Evolutionary conservation across 2,113 vertebrate genomes (phyloP), one percentile per base, ranked within the genome.

Genomic region (Corythornis madagascariensis): DNA sequence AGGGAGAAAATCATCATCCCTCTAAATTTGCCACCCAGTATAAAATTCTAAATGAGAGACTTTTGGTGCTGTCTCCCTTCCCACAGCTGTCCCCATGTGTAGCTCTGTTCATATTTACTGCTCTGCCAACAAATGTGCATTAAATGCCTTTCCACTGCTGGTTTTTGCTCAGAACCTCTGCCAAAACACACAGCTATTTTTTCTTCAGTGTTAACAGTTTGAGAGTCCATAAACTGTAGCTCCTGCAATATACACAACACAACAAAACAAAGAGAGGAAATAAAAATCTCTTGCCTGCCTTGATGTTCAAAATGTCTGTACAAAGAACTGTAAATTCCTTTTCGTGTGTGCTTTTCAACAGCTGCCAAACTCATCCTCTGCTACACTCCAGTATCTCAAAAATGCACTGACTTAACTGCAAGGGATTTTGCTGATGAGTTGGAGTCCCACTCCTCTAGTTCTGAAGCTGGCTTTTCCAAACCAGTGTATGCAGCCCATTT

Each of bases 91-190:
- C 78, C 80, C 20, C 40, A 60, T 56, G 60, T 33, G 28, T 26
- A 70, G 31, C 65, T 82, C 40, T 80, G n/a, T 60, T 94, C 76
- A 15, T 70, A 47, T 56, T 89, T 86, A 83, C 65, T 91, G 43
- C 43, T 70, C 3, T 33, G 60, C 79, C 52, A 83, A 70, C 52
- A 85, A 78, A 70, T 40, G 25, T 56, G 19, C 47, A 83, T 75
- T 69, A 64, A 77, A 70, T 83, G 61, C 88, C 65, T 94, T 80
- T 81, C 60, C 13, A 52, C 15, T 33, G 29, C 75, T 67, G 59
- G 11, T 28, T 83, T 91, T 70, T 66, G 35, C 64, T 86, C 79
- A 93, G 88, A 91, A 91, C 10, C 6, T 67, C 47, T 94, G 85
- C 92, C 79, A 95, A 80, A 52, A 33, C 4, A 7, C 42, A 29